Evolutionary conservation across 2,797 vertebrate genomes (phyloP).

Genomic region (Orientallactaga sibirica): DNA sequence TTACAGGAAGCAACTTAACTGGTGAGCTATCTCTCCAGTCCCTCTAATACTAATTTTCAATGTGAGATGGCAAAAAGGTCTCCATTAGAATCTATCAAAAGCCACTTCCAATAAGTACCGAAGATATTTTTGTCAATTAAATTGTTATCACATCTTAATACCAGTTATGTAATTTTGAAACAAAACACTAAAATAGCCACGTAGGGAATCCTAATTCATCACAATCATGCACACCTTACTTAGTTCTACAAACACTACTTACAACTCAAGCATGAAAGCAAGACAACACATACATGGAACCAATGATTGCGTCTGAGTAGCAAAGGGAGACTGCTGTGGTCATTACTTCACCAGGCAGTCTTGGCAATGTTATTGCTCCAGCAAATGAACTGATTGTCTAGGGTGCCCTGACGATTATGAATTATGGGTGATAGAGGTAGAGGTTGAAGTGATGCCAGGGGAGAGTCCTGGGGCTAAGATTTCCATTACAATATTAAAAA

Average conservation of each 20-base stretch:
- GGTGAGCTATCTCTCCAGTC: too few relatives aligned
- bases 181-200: constrained; percentile 51
- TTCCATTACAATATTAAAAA: neutral
- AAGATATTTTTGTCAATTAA: constrained; percentile 47
- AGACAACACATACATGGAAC: neutral
- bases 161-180: neutral
- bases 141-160: neutral
- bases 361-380: neutral
- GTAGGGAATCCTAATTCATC: neutral
- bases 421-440: too few relatives aligned
- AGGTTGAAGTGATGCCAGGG: rapidly evolving
- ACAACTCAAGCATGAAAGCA: constrained; percentile 30
- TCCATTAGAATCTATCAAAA: neutral
- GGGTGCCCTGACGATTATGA: neutral
- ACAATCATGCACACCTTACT: neutral
- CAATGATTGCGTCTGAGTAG: neutral
- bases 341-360: neutral
- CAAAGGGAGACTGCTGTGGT: neutral
- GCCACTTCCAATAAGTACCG: neutral
- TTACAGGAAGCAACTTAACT: too few relatives aligned
- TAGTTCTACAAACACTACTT: constrained; percentile 45
- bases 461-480: neutral
- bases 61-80: neutral
- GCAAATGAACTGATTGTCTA: neutral
- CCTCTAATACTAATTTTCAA: neutral